Conservation (phyloP, 2,888 invertebrate species). For the Yponomeuta sedellus region DNA sequence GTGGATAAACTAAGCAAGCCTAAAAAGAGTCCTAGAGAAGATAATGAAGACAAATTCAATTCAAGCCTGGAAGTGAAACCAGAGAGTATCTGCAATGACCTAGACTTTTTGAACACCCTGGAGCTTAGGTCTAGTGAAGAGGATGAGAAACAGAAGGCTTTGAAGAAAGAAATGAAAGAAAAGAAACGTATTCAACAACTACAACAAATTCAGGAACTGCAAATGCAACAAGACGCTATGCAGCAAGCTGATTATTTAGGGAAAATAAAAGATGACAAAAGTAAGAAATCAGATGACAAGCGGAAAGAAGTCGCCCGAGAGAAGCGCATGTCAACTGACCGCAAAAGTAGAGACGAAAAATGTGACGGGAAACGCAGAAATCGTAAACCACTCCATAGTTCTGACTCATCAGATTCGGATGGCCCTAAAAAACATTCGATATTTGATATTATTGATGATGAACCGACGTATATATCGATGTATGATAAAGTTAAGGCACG, state of each 20-base stretch:
- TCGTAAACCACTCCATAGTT: constrained; percentile 70
- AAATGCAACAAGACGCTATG: constrained; percentile 66
- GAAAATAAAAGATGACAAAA: constrained; percentile 64
- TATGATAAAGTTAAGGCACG: constrained; percentile 97
- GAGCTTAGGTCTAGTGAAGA: constrained; percentile 78
- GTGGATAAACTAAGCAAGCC: constrained; percentile 42
- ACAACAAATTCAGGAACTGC: constrained; percentile 67
- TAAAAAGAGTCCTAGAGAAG: constrained; percentile 45
- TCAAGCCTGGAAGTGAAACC: constrained; percentile 34
- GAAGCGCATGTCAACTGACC: constrained; percentile 69
- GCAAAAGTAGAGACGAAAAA: constrained; percentile 71
- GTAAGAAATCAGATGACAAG: constrained; percentile 57
- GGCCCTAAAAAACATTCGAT: constrained; percentile 93
- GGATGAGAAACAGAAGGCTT: constrained; percentile 74
- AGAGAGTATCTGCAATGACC: constrained; percentile 66
- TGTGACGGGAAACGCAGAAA: constrained; percentile 46
- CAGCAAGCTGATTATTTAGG: constrained; percentile 55
- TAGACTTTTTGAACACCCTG: constrained; percentile 76
- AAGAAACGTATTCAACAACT: constrained; percentile 72
- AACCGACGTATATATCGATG: constrained; percentile 96
- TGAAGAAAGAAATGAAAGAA: constrained; percentile 74
- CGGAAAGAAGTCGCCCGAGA: constrained; percentile 65
- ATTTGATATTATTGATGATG: constrained; percentile 92
- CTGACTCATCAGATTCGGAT: constrained; percentile 84
- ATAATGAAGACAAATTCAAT: constrained; percentile 38